These are phyloP conservation scores for Noctua pronuba DNA, from an alignment of 2,888 invertebrate genomes.

Conservation along the genomic window DNA sequence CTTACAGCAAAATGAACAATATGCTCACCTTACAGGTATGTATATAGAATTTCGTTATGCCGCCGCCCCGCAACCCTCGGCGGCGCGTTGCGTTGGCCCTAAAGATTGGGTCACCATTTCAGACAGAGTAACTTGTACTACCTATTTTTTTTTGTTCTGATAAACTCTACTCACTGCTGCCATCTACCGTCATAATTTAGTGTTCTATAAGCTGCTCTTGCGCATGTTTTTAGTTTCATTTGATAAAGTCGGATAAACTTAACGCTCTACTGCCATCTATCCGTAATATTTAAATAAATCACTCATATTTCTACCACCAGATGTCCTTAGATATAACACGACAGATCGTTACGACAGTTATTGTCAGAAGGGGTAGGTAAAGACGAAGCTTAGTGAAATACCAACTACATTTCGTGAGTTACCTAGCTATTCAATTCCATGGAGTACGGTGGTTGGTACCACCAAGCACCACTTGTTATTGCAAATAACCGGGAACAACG, in stretches of 20 bases:
- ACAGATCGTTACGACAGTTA: not conserved
- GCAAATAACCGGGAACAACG: not conserved
- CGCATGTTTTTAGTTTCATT: no score
- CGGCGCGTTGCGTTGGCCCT: no score
- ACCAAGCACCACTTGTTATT: not conserved
- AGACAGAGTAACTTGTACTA: not conserved
- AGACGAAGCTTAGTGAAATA: no score
- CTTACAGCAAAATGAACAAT: no score
- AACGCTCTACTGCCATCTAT: slow-evolving; percentile 3
- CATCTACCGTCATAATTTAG: no score
- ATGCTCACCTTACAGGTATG: no score
- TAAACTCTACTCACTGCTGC: not conserved
- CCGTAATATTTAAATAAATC: not conserved
- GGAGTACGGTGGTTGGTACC: not conserved
- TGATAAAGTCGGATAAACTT: not conserved
- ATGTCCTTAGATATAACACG: not conserved
- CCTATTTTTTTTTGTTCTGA: not conserved
- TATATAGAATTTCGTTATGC: no score
- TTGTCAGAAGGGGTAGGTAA: not conserved
- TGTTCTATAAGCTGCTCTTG: no score
- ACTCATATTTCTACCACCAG: slow-evolving; percentile 6
- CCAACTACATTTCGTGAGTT: not conserved
- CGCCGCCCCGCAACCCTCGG: no score
- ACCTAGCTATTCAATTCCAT: not conserved
- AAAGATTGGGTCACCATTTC: no score